phyloP scores from a whole-genome alignment of 2,888 invertebrate species.

The Apodemia mormo region DNA sequence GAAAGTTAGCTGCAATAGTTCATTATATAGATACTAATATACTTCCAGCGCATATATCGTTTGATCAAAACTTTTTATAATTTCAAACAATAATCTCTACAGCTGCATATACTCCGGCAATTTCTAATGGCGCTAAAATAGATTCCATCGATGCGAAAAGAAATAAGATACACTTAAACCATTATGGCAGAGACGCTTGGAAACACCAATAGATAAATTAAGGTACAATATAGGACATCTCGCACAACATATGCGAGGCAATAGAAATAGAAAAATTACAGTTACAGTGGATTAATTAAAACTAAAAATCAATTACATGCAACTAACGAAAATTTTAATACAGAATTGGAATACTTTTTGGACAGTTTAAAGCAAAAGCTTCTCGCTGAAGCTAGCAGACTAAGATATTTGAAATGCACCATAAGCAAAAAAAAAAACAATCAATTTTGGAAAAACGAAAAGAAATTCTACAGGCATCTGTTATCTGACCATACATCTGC shows the following conservation, averaged over 20 bases:
- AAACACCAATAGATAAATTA: slow-evolving; percentile 26
- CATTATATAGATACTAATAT: too few relatives aligned
- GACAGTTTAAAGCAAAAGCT: not conserved
- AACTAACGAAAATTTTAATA: not conserved
- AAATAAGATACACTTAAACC: slow-evolving; percentile 9
- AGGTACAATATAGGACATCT: slow-evolving; percentile 28
- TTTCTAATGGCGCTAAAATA: slow-evolving; percentile 17
- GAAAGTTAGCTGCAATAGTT: too few relatives aligned
- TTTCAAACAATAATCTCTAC: slow-evolving; percentile 21
- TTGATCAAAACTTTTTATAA: not conserved
- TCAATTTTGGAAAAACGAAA: too few relatives aligned
- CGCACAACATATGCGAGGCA: slow-evolving; percentile 26
- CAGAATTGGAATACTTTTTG: not conserved
- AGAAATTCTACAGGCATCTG: too few relatives aligned
- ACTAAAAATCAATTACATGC: not conserved
- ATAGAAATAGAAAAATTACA: slow-evolving; percentile 20
- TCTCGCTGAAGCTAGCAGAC: too few relatives aligned
- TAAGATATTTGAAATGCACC: too few relatives aligned
- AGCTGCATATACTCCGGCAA: slow-evolving; percentile 24
- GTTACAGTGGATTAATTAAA: not conserved
- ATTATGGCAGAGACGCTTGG: slow-evolving; percentile 31
- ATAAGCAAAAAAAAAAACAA: too few relatives aligned
- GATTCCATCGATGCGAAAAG: not conserved
- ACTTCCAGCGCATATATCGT: too few relatives aligned
- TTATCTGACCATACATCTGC: too few relatives aligned